Evolutionary conservation across 2,113 vertebrate genomes (phyloP).

Genomic region (Bufo gargarizans): DNA sequence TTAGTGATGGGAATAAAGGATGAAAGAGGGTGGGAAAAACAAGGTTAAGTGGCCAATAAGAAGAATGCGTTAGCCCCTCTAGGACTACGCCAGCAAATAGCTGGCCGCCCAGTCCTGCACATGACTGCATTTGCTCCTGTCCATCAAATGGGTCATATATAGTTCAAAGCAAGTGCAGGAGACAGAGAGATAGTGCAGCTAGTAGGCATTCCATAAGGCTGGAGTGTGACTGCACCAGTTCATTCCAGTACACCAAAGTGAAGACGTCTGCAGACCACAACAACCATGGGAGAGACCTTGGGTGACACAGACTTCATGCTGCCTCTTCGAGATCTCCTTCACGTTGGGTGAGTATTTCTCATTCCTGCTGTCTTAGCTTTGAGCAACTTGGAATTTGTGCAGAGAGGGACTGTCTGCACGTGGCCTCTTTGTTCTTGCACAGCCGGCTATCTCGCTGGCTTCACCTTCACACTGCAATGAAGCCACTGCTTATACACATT

Average conservation of each 20-base stretch:
- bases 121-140: constrained; percentile 87
- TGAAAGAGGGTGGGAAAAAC: constrained; percentile 28
- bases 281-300: not conserved
- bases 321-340: not conserved
- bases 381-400: constrained; percentile 20
- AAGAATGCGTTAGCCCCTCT: constrained; percentile 65
- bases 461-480: not conserved
- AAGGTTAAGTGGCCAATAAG: constrained; percentile 78
- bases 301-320: not conserved
- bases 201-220: constrained; percentile 35
- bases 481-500: not conserved
- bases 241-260: constrained; percentile 26
- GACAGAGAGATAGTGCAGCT: constrained; percentile 69
- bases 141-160: constrained; percentile 92
- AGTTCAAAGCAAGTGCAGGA: constrained; percentile 84
- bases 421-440: constrained; percentile 51
- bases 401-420: constrained; percentile 25
- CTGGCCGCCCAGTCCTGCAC: constrained; percentile 72
- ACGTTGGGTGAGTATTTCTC: constrained; percentile 47
- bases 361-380: constrained; percentile 21
- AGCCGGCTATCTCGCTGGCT: not conserved
- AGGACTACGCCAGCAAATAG: constrained; percentile 76
- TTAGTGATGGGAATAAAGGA: constrained; percentile 54
- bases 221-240: not conserved
- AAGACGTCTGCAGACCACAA: constrained; percentile 4